phyloP scores from a whole-genome alignment of 2,113 vertebrate species.

The Trinectes maculatus region DNA sequence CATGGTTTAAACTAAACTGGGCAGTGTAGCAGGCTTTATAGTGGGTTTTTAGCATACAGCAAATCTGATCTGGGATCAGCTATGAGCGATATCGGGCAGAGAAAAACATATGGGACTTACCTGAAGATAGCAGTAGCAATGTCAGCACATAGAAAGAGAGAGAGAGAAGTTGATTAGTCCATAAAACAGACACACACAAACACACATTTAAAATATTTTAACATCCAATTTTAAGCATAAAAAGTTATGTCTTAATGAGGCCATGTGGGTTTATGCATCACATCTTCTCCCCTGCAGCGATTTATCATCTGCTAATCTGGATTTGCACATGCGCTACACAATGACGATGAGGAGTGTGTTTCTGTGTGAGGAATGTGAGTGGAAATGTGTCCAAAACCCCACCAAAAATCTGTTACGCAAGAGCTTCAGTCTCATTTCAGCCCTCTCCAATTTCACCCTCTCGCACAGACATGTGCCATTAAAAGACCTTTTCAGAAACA shows the following conservation, averaged over 20 bases:
- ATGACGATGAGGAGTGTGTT: slow-evolving; percentile 29
- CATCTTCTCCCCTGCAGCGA: slow-evolving; percentile 44
- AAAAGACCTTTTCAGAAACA: slow-evolving; percentile 36
- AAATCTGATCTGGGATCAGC: slow-evolving; percentile 49
- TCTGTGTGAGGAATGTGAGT: slow-evolving; percentile 20
- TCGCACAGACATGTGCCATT: slow-evolving; percentile 13
- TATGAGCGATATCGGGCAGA: slow-evolving; percentile 7
- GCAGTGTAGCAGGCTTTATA: slow-evolving; percentile 19
- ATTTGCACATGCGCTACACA: slow-evolving; percentile 54
- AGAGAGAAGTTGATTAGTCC: slow-evolving; percentile 27
- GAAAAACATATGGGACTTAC: slow-evolving; percentile 51
- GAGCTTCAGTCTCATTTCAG: slow-evolving; percentile 35
- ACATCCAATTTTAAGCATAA: too few relatives aligned
- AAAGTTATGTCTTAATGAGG: slow-evolving; percentile 72
- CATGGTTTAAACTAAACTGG: slow-evolving; percentile 18
- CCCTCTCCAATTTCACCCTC: slow-evolving; percentile 44
- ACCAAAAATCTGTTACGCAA: slow-evolving; percentile 29
- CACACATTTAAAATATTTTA: too few relatives aligned
- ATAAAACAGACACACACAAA: too few relatives aligned
- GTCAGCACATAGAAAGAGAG: slow-evolving; percentile 55
- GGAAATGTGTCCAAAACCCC: slow-evolving; percentile 13
- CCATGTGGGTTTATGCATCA: slow-evolving; percentile 54
- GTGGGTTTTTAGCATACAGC: slow-evolving; percentile 16
- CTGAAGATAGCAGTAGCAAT: slow-evolving; percentile 36
- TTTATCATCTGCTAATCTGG: slow-evolving; percentile 75